Percentiles rank a stretch among this genome's conserved stretches.
Conservation (phyloP, 2,797 vertebrate genomes). For the Takifugu ocellatus region DNA sequence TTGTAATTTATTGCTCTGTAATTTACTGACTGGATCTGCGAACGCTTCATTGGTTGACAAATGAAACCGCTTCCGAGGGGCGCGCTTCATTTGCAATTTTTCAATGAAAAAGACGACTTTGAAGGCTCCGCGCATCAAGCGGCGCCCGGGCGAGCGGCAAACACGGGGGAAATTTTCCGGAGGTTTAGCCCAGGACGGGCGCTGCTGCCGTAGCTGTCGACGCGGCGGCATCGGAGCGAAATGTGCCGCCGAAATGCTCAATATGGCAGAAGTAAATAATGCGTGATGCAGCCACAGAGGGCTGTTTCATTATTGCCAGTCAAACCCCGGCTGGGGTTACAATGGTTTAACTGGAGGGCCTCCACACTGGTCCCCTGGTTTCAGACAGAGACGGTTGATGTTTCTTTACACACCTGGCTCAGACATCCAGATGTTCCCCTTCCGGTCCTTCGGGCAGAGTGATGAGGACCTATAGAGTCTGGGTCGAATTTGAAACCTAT, state of each 20-base stretch:
- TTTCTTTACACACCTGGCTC: too few species aligned
- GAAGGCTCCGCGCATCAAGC: slow-evolving; percentile 34
- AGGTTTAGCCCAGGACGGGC: slow-evolving; percentile 16
- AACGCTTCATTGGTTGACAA: slow-evolving; percentile 64
- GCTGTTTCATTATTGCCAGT: not conserved
- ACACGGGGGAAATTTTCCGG: slow-evolving; percentile 24
- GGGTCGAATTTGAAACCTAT: too few species aligned
- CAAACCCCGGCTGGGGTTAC: not conserved
- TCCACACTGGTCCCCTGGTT: not conserved
- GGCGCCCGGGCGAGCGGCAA: slow-evolving; percentile 13
- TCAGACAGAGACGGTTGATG: too few species aligned
- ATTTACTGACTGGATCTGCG: slow-evolving; percentile 58
- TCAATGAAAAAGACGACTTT: slow-evolving; percentile 51
- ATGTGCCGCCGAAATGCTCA: not conserved
- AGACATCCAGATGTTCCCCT: too few species aligned
- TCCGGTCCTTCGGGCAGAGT: too few species aligned
- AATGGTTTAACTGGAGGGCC: not conserved
- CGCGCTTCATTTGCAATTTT: slow-evolving; percentile 64
- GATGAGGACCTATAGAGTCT: too few species aligned
- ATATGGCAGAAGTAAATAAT: slow-evolving; percentile 1
- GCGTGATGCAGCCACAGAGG: not conserved
- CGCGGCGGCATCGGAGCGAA: not conserved
- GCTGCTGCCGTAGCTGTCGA: not conserved
- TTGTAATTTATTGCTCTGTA: slow-evolving; percentile 64
- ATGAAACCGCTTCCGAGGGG: slow-evolving; percentile 59